phyloP scores from a whole-genome alignment of 1,140 invertebrate genomes.

The Cephus cinctus region DNA sequence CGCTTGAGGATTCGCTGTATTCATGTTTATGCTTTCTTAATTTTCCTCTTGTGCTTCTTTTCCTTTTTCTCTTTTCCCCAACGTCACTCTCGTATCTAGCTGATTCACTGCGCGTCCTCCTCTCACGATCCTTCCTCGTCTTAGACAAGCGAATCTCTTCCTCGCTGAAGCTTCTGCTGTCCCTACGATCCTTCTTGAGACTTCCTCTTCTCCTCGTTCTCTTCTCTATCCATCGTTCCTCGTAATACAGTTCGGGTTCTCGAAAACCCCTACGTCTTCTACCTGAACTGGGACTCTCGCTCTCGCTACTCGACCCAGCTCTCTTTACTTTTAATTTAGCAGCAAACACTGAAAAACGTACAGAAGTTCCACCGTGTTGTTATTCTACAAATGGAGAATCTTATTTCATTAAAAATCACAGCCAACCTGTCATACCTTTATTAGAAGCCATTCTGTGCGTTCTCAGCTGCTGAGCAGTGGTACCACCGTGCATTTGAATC shows the following conservation, averaged over 20 bases:
- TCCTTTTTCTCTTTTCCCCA: slow-evolving; percentile 17
- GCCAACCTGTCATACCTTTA: slow-evolving; percentile 44
- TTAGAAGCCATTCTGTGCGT: slow-evolving; percentile 31
- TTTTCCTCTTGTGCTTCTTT: slow-evolving; percentile 19
- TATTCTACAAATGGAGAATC: too few species aligned
- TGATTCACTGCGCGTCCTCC: slow-evolving; percentile 47
- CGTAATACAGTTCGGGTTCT: slow-evolving; percentile 43
- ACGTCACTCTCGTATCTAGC: slow-evolving; percentile 34
- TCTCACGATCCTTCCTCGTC: slow-evolving; percentile 31
- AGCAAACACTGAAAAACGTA: slow-evolving; percentile 42
- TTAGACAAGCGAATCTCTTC: slow-evolving; percentile 47
- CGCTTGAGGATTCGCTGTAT: slow-evolving; percentile 35
- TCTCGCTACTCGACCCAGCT: slow-evolving; percentile 36
- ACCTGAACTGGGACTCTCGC: slow-evolving; percentile 28
- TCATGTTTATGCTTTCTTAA: slow-evolving; percentile 28
- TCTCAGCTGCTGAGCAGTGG: slow-evolving; percentile 41
- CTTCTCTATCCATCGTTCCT: slow-evolving; percentile 47
- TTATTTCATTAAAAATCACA: too few species aligned
- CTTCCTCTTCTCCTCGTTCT: slow-evolving; percentile 38
- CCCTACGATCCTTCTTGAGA: slow-evolving; percentile 32
- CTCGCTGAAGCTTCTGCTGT: slow-evolving; percentile 50
- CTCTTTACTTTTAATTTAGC: slow-evolving; percentile 38
- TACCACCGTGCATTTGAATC: slow-evolving; percentile 85
- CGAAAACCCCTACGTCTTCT: slow-evolving; percentile 17
- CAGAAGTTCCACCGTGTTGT: too few species aligned